phyloP scores from a whole-genome alignment of 2,113 vertebrate species.

The Furnarius figulus region DNA sequence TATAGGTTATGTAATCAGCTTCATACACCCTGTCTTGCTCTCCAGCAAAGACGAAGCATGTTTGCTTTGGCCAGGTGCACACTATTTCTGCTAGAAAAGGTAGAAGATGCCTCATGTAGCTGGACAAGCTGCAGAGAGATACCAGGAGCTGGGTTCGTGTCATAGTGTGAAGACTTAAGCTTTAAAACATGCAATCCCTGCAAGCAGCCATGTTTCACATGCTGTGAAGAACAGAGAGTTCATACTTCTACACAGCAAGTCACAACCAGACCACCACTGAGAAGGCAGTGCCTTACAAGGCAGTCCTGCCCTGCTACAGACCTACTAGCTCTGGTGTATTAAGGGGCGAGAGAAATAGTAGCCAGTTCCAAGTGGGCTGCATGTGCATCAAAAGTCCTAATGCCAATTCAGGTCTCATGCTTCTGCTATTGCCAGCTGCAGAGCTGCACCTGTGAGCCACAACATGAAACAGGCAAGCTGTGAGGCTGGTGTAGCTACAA shows the following conservation, averaged over 20 bases:
- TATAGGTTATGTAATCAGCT: neutral
- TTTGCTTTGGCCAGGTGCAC: slow-evolving; percentile 15
- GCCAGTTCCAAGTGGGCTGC: neutral
- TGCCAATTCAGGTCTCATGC: neutral
- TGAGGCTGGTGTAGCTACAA: too few species aligned
- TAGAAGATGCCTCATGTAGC: neutral
- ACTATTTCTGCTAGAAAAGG: neutral
- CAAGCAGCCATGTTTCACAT: neutral
- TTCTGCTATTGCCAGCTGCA: neutral
- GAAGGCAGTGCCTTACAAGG: neutral
- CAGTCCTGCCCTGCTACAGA: neutral
- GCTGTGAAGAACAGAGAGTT: neutral
- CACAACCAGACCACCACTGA: neutral
- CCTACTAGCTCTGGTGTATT: neutral
- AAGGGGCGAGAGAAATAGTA: neutral
- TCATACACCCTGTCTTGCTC: neutral
- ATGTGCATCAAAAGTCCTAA: neutral
- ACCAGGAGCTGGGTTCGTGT: neutral
- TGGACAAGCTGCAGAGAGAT: neutral
- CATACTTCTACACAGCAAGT: neutral
- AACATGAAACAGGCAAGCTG: neutral
- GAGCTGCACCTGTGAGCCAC: neutral
- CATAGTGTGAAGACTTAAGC: neutral
- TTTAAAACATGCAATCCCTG: neutral
- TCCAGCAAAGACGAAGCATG: neutral